Base-by-base conservation (phyloP, 2,113 vertebrate species). In the Antechinus stuartii region DNA sequence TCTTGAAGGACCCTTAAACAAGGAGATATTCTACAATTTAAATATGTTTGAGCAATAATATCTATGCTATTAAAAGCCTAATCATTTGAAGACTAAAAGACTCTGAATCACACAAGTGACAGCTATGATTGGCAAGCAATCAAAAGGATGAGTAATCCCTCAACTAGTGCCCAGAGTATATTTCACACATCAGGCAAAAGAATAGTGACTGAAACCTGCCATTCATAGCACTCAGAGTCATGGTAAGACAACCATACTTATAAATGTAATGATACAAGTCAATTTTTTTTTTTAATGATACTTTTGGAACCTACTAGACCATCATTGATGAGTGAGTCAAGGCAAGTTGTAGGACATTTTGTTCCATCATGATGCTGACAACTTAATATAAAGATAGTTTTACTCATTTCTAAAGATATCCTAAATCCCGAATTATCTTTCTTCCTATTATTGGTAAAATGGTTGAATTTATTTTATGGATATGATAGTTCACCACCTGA, bases 21-120 rank as follows among this genome's bases (percentile, higher is more conserved):
- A 46, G 8, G 89, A 42, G 6, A 42, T 61, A 89, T 90, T 92
- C 50, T 95, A 3, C 6, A 89, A 56, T 95, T 7, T 93, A 95
- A 57, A 93, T 90, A 90, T 91, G 42, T 93, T 24, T 92, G 35
- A 57, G 94, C 19, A 7, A 95, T 97, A 96, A 91, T 68, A 12
- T 0, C 61, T 90, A 30, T 90, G 24, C 46, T 90, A 90, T 90
- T 50, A 90, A 52, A 90, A 52, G 47, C 2, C 47, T 49, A 90
- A 90, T 90, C 2, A 3, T 61, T 49, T 56, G 47, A 92, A 16
- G 52, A 53, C 14, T 54, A 89, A 94, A 54, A n/a, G 76, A 96
- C 91, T 57, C 0, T 52, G 56, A 76, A 26, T 90, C 23, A 42
- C 14, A 55, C 0, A 54, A 93, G 8, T 56, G 93, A 93, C 0